phyloP scores from a whole-genome alignment of 2,113 vertebrate species.

The Hypocryptadius cinnamomeus region DNA sequence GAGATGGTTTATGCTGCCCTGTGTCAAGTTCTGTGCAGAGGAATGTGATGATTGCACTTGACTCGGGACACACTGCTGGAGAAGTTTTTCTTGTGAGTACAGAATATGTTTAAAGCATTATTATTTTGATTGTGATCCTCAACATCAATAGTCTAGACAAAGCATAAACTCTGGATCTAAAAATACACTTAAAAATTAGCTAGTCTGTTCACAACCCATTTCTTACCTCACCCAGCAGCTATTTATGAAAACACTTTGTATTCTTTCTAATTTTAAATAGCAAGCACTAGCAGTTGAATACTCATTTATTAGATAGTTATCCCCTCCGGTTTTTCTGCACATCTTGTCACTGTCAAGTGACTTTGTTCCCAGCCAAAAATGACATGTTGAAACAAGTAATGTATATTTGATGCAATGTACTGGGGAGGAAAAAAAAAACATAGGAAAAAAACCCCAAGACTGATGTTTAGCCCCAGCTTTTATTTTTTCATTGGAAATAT shows the following conservation, averaged over 20 bases:
- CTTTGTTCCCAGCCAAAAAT: constrained; percentile 24
- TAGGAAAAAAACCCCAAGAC: too few relatives aligned
- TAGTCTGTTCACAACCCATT: constrained; percentile 4
- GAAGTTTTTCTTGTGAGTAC: neutral
- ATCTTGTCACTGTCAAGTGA: constrained; percentile 18
- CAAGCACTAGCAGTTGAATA: constrained; percentile 3
- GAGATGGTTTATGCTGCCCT: neutral
- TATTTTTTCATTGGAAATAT: neutral
- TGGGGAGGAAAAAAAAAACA: neutral
- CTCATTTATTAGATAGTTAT: constrained; percentile 27
- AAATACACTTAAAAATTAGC: constrained; percentile 39
- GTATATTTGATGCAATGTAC: neutral
- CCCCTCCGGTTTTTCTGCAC: neutral
- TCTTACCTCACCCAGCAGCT: constrained; percentile 52
- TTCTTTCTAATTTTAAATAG: constrained; percentile 51
- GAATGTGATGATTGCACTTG: neutral
- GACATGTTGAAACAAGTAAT: neutral
- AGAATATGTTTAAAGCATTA: neutral
- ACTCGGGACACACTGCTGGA: neutral
- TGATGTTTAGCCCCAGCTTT: neutral
- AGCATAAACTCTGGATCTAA: constrained; percentile 28
- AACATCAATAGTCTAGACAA: constrained; percentile 44
- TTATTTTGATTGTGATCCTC: neutral
- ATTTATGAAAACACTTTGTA: constrained; percentile 45
- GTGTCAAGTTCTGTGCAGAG: neutral